Percentiles rank a stretch among this genome's conserved stretches.
These are phyloP conservation scores for Acanthosepion pharaonis DNA, from an alignment of 2,888 invertebrate species.

Conservation along the genomic window DNA sequence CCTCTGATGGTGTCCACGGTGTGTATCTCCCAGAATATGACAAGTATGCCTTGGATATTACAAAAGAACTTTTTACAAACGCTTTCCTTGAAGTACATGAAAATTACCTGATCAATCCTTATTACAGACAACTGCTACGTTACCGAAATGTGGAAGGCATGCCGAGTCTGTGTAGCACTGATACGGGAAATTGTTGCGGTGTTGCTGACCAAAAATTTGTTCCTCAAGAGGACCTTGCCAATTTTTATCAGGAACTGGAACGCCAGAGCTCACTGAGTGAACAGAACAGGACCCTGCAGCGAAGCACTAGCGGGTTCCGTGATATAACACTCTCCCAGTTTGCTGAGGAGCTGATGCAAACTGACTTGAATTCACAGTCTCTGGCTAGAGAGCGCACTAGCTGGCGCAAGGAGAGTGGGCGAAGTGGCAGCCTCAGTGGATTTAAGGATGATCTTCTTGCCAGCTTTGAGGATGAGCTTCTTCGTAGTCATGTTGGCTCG, in stretches of 20 bases:
- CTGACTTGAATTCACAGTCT: conserved; percentile 64
- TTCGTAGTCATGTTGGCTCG: conserved; percentile 49
- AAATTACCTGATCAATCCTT: conserved; percentile 52
- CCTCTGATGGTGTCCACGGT: not conserved
- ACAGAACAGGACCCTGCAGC: conserved; percentile 54
- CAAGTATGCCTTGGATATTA: conserved; percentile 59
- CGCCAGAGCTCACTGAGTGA: conserved; percentile 58
- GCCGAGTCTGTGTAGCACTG: not conserved
- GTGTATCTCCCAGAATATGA: conserved; percentile 51
- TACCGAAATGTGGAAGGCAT: not conserved
- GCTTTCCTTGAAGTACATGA: conserved; percentile 65
- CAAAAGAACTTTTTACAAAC: conserved; percentile 65
- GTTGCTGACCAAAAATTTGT: conserved; percentile 34
- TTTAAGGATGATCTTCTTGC: conserved; percentile 64
- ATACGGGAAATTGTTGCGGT: conserved; percentile 15
- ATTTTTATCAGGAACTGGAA: conserved; percentile 57
- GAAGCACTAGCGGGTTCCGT: conserved; percentile 65
- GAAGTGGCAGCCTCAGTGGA: conserved; percentile 64
- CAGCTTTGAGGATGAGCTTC: conserved; percentile 65
- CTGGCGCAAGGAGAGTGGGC: conserved; percentile 58
- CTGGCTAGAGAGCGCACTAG: conserved; percentile 59
- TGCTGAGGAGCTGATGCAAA: conserved; percentile 70
- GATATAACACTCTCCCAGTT: conserved; percentile 69
- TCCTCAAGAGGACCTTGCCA: conserved; percentile 62
- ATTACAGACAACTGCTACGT: conserved; percentile 38